Base-by-base conservation (phyloP, 2,888 invertebrate species). In the Perdita meconis region DNA sequence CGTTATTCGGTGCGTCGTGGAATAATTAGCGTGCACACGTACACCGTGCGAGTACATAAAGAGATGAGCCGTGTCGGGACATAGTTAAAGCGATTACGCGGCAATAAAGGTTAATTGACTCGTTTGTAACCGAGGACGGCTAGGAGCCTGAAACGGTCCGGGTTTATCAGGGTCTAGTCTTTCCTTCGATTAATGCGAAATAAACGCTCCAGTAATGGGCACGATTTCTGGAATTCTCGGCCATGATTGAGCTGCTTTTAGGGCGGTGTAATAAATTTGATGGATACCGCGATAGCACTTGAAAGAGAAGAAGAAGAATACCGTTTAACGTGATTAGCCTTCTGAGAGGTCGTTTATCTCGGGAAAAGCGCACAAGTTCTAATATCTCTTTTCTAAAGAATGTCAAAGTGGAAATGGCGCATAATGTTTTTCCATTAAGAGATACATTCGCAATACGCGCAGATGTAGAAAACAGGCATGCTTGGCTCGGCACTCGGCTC, bases 41-140 rank as follows among this genome's bases (percentile, higher is more conserved):
- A n/a, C 42, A 59, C 42, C 42, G 55, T 36, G 38, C 44, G 16
- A 47, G 24, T 55, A 56, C 63, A 67, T 72, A 81, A 65, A 72
- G 69, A 51, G 59, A 81, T 67, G 80, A 80, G 56, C 68, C 72
- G 64, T 66, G 50, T 59, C 73, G 65, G 64, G 44, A 60, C 66
- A 73, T 77, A 77, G 64, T 81, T 76, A 71, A 87, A 73, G 80
- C 77, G 78, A 85, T 87, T 82, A 84, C 75, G 75, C 73, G 65
- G 78, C 74, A 87, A 86, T 87, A 87, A 85, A 81, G 83, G 68
- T 82, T 85, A 80, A 86, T 87, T 82, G 77, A 78, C 73, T 73
- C 74, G 79, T 85, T 76, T 74, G 75, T 72, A 74, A 74, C 65
- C 61, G 63, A 40, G 55, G 51, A 55, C 56, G 44, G 57, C 59